These are phyloP conservation scores for Drosophila ohnishii DNA, from an alignment of 1,140 invertebrate genomes.

Conservation along the genomic window DNA sequence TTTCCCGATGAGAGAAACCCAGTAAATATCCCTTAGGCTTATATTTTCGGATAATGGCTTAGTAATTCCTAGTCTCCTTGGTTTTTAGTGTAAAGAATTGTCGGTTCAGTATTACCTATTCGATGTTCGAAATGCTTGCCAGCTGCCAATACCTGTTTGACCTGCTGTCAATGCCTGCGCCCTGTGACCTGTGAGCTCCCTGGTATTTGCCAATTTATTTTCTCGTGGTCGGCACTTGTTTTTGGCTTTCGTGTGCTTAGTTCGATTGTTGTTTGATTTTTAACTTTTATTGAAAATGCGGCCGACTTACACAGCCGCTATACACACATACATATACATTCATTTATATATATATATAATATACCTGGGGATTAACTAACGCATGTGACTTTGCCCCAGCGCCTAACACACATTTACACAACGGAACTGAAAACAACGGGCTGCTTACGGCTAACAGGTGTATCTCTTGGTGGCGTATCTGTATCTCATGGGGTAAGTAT, in stretches of 20 bases:
- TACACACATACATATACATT: slow-evolving; percentile 56
- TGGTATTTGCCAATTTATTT: slow-evolving; percentile 51
- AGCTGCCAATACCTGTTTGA: slow-evolving; percentile 11
- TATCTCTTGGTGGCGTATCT: slow-evolving; percentile 38
- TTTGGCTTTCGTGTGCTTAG: slow-evolving; percentile 39
- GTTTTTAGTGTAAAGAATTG: neutral
- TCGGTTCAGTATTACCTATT: neutral
- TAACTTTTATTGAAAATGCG: slow-evolving; percentile 68
- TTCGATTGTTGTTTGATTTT: slow-evolving; percentile 35
- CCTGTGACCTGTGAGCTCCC: slow-evolving; percentile 8
- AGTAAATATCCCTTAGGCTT: neutral
- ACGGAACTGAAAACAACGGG: slow-evolving; percentile 40
- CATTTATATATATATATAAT: slow-evolving; percentile 25
- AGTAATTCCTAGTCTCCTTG: neutral
- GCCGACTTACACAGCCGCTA: slow-evolving; percentile 57
- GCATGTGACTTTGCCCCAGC: slow-evolving; percentile 29
- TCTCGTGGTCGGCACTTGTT: slow-evolving; percentile 60
- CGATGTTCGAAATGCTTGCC: slow-evolving; percentile 8
- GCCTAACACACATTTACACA: slow-evolving; percentile 45
- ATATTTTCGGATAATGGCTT: neutral
- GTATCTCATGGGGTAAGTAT: slow-evolving; percentile 11
- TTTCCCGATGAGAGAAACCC: neutral
- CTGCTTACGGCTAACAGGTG: slow-evolving; percentile 41
- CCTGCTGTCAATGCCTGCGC: slow-evolving; percentile 12
- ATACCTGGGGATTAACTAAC: slow-evolving; percentile 28